These are phyloP conservation scores for Marmota monax DNA, from an alignment of 2,113 vertebrate genomes.

Conservation along the genomic window DNA sequence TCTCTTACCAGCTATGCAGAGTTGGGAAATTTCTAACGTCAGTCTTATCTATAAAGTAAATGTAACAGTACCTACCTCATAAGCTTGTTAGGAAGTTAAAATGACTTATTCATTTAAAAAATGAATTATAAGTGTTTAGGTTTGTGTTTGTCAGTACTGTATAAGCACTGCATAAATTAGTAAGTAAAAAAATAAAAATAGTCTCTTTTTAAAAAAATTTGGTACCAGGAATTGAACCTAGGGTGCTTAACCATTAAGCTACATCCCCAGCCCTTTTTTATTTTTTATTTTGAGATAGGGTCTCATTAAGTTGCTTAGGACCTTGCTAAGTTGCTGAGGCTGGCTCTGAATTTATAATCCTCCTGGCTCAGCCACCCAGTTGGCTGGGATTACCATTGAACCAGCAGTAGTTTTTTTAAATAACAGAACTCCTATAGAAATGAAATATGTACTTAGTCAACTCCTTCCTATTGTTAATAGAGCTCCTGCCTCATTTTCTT, in stretches of 20 bases:
- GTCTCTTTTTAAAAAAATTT: not conserved
- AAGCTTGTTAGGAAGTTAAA: not conserved
- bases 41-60: constrained; percentile 3
- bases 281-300: too few species aligned
- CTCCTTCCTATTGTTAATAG: not conserved
- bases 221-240: too few species aligned
- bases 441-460: not conserved
- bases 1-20: not conserved
- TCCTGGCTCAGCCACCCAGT: too few species aligned
- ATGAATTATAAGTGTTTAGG: not conserved
- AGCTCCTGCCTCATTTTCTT: constrained; percentile 11
- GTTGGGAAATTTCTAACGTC: constrained; percentile 49
- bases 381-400: too few species aligned
- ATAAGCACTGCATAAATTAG: not conserved
- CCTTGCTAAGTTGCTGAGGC: too few species aligned
- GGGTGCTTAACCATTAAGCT: too few species aligned
- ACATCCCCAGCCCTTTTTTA: too few species aligned
- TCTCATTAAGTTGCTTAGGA: too few species aligned
- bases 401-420: not conserved
- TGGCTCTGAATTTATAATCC: too few species aligned
- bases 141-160: not conserved
- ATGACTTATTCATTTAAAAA: not conserved
- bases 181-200: constrained; percentile 38
- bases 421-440: constrained; percentile 19
- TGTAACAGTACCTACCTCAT: not conserved